Base-by-base conservation (phyloP, 1,140 invertebrate genomes). In the Papilio polyxenes region DNA sequence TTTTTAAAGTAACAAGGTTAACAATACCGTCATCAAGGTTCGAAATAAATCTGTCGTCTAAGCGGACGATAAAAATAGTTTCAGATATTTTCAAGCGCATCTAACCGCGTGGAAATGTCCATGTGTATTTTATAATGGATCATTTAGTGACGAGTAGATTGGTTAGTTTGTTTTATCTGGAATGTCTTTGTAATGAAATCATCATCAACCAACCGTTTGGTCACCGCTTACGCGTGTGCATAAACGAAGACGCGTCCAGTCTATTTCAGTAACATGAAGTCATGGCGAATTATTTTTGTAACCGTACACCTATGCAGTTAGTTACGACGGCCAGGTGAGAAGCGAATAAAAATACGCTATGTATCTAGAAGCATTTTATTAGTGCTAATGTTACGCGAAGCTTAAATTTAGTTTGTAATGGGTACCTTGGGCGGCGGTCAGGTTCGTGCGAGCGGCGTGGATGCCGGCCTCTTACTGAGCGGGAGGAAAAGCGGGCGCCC, bases 381-480 rank as follows among this genome's bases (percentile, higher is more conserved):
- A 93, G 90, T 93, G 90, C 87, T 83, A 86, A 88, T 89, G 88
- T 92, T 92, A 92, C 88, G 83, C 89, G 90, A 92, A 91, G 91
- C 89, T 72, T 72, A 72, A 82, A 82, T 83, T 87, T 86, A 86
- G 76, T 87, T 85, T 82, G 56, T 86, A 77, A 83, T 84, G 82
- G 49, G 84, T 94, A 94, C 93, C 93, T 94, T 93, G 87, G 93
- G 92, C 92, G 92, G 92, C 91, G 91, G 87, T 89, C 88, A 87
- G 90, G 83, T 92, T 94, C 93, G 93, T 94, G 92, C 90, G 92
- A 93, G 91, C 91, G 91, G 91, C 90, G 86, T 87, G 89, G 88
- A 80, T 80, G 92, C 93, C 92, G 86, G 88, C 85, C 89, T 93
- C 88, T 91, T 82, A 94, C 93, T 94, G 92, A 82, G 81, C 84